Evolutionary conservation across 2,797 vertebrate genomes (phyloP).

Genomic region (Premnoplex brunnescens): DNA sequence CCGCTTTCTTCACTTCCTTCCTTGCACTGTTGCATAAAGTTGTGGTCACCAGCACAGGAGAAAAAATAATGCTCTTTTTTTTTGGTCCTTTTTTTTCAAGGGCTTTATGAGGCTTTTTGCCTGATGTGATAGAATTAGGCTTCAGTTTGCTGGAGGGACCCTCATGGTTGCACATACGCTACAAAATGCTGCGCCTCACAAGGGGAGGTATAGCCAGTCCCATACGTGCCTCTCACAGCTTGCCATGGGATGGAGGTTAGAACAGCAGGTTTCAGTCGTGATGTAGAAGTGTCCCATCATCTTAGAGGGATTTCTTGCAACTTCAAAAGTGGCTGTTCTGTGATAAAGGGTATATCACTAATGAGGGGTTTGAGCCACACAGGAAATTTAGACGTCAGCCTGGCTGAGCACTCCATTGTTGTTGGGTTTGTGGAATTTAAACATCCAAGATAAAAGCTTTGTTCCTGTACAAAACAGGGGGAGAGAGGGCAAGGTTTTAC

Average conservation of each 20-base stretch:
- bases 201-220: neutral
- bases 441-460: neutral
- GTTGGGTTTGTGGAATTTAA: neutral
- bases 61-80: neutral
- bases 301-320: neutral
- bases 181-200: accelerated
- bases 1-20: constrained; percentile 64
- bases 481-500: neutral
- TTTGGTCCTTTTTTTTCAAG: neutral
- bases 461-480: neutral
- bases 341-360: neutral
- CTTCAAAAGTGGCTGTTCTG: neutral
- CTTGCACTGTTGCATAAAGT: neutral
- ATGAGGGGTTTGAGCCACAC: neutral
- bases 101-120: neutral
- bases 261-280: neutral
- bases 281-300: neutral
- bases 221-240: neutral
- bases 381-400: neutral
- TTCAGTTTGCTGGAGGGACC: neutral
- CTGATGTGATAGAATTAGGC: neutral
- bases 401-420: neutral
- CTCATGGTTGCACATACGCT: accelerated
- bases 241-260: neutral
- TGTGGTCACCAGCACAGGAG: neutral